These are phyloP conservation scores for Myripristis jacobus DNA, from an alignment of 2,797 vertebrate species.

Conservation along the genomic window DNA sequence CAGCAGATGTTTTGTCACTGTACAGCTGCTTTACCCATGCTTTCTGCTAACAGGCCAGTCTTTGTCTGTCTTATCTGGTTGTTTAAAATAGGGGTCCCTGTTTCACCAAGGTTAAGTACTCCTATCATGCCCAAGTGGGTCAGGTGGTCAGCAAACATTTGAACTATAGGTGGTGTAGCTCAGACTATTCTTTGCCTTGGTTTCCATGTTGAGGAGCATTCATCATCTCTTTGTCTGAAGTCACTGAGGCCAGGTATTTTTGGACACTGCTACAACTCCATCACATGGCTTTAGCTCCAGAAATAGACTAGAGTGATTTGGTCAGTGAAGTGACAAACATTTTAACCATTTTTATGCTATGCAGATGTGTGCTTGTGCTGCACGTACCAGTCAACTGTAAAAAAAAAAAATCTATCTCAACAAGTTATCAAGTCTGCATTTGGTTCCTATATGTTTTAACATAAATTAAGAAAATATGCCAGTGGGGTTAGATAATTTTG, in stretches of 20 bases:
- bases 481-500: too few species aligned
- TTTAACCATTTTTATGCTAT: too few species aligned
- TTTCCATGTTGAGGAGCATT: constrained; percentile 6
- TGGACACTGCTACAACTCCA: not conserved
- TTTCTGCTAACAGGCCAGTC: constrained; percentile 13
- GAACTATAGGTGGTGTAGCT: constrained; percentile 45
- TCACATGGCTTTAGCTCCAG: not conserved
- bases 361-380: not conserved
- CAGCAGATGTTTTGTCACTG: constrained; percentile 4
- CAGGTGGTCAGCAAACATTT: constrained; percentile 59
- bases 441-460: too few species aligned
- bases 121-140: constrained; percentile 20
- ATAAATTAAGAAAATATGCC: too few species aligned
- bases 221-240: not conserved
- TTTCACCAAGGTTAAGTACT: constrained; percentile 53
- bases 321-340: too few species aligned
- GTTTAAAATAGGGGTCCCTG: constrained; percentile 6
- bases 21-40: constrained; percentile 1
- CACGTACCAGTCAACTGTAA: not conserved
- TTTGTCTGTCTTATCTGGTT: constrained; percentile 54
- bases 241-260: not conserved
- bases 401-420: too few species aligned
- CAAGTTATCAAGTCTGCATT: too few species aligned
- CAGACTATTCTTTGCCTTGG: constrained; percentile 29
- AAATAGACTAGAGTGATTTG: not conserved